Evolutionary conservation across 2,113 vertebrate species (phyloP), one percentile per base, ranked within the genome.

Genomic region (Micronycteris hirsuta): DNA sequence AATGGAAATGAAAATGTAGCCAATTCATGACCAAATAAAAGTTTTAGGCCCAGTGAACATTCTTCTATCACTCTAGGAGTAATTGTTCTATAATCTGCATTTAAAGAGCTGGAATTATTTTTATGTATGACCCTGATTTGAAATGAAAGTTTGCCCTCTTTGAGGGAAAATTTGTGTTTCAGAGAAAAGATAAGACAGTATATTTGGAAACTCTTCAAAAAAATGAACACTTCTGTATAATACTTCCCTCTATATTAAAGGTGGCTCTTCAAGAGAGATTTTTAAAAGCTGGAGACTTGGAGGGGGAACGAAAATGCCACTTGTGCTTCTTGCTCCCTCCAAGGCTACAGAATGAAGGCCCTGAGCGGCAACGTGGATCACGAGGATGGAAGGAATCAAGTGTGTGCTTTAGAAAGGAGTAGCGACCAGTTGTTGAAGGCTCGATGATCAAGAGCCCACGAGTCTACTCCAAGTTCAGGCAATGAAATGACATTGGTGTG

Each of bases 191-290:
- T 52, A 70, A 95, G 58, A 58, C 61, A 74, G 14, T 61, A 3
- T 91, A 76, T 92, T 91, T 83, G 86, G 63, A 77, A 87, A 92
- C 36, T 71, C 71, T 92, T 93, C 47, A 88, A 96, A 95, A 52
- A 85, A 76, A 13, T 47, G 28, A 88, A 49, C 15, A 12, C 28
- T 87, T 73, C 76, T 41, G 63, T 68, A 22, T 77, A 61, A 94
- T 52, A 47, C 12, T 38, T 93, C n/a, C 49, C 73, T 80, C 92
- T 89, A 41, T 78, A n/a, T 38, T 86, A 84, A 85, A 95, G 33
- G 36, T 92, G 36, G 81, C 82, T 61, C 77, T 90, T 86, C 7
- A 47, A 22, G 38, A 96, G 28, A 61, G 47, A 67, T 38, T 78
- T 73, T 70, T 82, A 74, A 86, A 85, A 94, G 47, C 10, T 33